These are phyloP conservation scores for Uria aalge DNA, from an alignment of 2,113 vertebrate genomes.

Conservation along the genomic window DNA sequence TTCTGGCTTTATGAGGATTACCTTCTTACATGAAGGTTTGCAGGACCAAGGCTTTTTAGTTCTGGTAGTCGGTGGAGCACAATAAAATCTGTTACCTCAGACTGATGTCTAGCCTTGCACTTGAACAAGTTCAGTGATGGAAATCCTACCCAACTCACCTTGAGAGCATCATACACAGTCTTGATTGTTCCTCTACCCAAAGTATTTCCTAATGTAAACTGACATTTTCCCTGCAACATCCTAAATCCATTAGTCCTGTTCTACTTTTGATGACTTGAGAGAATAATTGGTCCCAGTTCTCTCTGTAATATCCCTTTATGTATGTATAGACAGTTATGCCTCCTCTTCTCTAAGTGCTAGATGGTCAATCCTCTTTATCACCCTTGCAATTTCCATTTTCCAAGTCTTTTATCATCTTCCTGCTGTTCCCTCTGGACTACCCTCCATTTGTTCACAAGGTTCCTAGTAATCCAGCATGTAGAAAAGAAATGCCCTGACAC, in stretches of 20 bases:
- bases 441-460: constrained; percentile 11
- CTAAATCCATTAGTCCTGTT: constrained; percentile 46
- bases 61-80: not conserved
- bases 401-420: constrained; percentile 21
- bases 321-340: constrained; percentile 37
- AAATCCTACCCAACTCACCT: not conserved
- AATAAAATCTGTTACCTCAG: not conserved
- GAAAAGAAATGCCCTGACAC: not conserved
- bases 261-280: constrained; percentile 21
- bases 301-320: constrained; percentile 43
- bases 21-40: not conserved
- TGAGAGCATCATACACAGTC: not conserved
- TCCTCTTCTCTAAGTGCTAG: constrained; percentile 29
- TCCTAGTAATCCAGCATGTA: not conserved
- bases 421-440: not conserved
- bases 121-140: not conserved
- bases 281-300: constrained; percentile 47
- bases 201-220: constrained; percentile 39
- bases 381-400: constrained; percentile 27
- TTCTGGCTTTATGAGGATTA: not conserved
- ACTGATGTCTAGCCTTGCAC: not conserved
- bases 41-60: not conserved
- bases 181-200: constrained; percentile 2
- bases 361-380: constrained; percentile 51
- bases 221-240: constrained; percentile 25